Percentiles rank a stretch among this genome's conserved stretches.
These are phyloP conservation scores for Microctenopoma stevenorrisi DNA, from an alignment of 2,797 vertebrate species.

Conservation along the genomic window DNA sequence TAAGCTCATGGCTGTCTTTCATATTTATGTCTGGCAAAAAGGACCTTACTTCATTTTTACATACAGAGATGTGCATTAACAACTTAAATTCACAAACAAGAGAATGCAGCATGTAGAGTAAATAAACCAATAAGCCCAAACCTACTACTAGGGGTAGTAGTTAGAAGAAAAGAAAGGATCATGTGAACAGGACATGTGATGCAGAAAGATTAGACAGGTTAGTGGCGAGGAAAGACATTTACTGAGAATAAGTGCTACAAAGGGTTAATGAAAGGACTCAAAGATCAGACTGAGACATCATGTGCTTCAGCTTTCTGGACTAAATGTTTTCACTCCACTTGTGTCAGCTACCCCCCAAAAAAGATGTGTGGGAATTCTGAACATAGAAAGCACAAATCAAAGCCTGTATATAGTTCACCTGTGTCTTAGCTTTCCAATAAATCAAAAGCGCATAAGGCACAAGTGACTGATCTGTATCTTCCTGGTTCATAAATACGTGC, in stretches of 20 bases:
- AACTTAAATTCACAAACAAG: conserved; percentile 1
- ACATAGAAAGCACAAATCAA: background rate
- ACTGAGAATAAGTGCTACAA: conserved; percentile 17
- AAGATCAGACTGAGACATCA: conserved; percentile 61
- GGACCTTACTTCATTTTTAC: background rate
- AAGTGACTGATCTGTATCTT: conserved; percentile 35
- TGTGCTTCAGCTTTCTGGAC: conserved; percentile 70
- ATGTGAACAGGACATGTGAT: conserved; percentile 62
- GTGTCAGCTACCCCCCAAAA: conserved; percentile 20
- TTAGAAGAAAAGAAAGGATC: conserved; percentile 20
- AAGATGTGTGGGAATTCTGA: conserved; percentile 5
- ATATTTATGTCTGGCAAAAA: conserved; percentile 12
- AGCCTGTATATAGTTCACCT: background rate
- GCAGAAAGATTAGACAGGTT: conserved; percentile 46
- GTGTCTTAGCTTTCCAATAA: background rate
- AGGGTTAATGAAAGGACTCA: background rate
- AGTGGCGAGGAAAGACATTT: conserved; percentile 13
- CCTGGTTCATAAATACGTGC: conserved; percentile 28
- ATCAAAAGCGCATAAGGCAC: too few species aligned
- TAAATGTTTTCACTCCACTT: conserved; percentile 30
- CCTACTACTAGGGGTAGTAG: conserved; percentile 3
- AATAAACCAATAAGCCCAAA: conserved; percentile 39
- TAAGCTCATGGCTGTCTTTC: background rate
- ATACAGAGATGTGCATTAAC: background rate
- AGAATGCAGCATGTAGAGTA: conserved; percentile 16